A percentile compares a stretch with the other conserved stretches of the same genome.
phyloP scores from a whole-genome alignment of 2,113 vertebrate genomes.

The Pristiophorus japonicus region DNA sequence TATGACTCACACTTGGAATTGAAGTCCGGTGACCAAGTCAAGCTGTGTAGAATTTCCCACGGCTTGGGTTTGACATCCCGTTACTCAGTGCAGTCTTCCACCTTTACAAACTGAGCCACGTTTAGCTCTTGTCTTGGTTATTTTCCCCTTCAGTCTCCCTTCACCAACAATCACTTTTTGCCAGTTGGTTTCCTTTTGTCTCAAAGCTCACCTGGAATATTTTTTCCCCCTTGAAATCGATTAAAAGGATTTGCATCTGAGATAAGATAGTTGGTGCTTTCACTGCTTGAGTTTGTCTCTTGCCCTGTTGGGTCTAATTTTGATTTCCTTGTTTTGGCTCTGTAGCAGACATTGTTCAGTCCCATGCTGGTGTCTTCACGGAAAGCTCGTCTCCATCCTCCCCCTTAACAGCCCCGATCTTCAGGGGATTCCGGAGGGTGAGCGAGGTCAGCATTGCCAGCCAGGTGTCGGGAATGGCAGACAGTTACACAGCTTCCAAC shows the following conservation, averaged over 20 bases:
- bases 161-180: background rate
- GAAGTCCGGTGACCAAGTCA: rapidly evolving
- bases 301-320: conserved; percentile 61
- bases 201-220: conserved; percentile 42
- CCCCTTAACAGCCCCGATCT: conserved; percentile 69
- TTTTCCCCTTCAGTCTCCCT: conserved; percentile 41
- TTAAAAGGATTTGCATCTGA: conserved; percentile 45
- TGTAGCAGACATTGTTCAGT: conserved; percentile 92
- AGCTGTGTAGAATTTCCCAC: conserved; percentile 40
- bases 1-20: background rate
- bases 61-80: conserved; percentile 44
- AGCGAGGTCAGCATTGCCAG: conserved; percentile 97
- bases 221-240: conserved; percentile 37
- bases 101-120: conserved; percentile 41
- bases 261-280: conserved; percentile 39
- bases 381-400: conserved; percentile 82
- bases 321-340: conserved; percentile 73
- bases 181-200: conserved; percentile 44
- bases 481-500: conserved; percentile 90
- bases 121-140: conserved; percentile 44
- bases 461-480: conserved; percentile 95
- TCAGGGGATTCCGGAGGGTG: conserved; percentile 82
- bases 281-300: background rate
- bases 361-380: conserved; percentile 85
- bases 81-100: conserved; percentile 43